phyloP scores from a whole-genome alignment of 1,140 invertebrate genomes.

The Drosophila bifasciata region DNA sequence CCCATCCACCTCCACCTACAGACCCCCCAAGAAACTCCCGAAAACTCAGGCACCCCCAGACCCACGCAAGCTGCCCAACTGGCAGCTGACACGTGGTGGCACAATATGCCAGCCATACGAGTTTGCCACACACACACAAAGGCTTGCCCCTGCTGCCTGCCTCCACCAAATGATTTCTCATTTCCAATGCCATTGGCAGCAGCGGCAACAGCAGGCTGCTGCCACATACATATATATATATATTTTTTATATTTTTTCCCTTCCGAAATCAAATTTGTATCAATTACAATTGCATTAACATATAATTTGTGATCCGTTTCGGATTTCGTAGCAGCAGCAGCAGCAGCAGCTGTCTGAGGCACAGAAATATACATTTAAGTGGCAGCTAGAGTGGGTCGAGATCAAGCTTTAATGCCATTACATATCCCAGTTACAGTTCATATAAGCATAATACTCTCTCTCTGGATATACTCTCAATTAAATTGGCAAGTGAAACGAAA shows the following conservation, averaged over 20 bases:
- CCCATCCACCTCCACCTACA: too few relatives aligned
- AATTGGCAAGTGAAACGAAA: too few relatives aligned
- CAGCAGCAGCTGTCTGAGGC: slow-evolving; percentile 33
- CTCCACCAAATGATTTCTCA: slow-evolving; percentile 72
- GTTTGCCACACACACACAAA: slow-evolving; percentile 14
- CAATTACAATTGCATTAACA: slow-evolving; percentile 83
- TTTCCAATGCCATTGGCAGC: slow-evolving; percentile 66
- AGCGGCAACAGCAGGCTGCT: slow-evolving; percentile 20
- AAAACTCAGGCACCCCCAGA: background rate
- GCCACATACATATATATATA: slow-evolving; percentile 21
- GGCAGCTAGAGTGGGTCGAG: slow-evolving; percentile 8
- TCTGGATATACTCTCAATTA: too few relatives aligned
- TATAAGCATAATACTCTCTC: too few relatives aligned
- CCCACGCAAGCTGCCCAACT: slow-evolving; percentile 3
- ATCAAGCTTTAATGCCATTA: too few relatives aligned
- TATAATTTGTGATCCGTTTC: slow-evolving; percentile 74
- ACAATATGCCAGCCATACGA: slow-evolving; percentile 63
- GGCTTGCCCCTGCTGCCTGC: slow-evolving; percentile 15
- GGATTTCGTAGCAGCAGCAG: slow-evolving; percentile 56
- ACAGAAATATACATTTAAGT: slow-evolving; percentile 54
- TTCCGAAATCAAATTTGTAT: slow-evolving; percentile 80
- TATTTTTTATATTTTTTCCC: slow-evolving; percentile 67
- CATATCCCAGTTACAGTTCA: too few relatives aligned
- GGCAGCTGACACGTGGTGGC: slow-evolving; percentile 63
- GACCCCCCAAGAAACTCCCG: slow-evolving; percentile 6